A percentile compares a stretch with the other conserved stretches of the same genome.
Conservation (phyloP, 2,797 vertebrate species). For the Tiaroga cobitis region DNA sequence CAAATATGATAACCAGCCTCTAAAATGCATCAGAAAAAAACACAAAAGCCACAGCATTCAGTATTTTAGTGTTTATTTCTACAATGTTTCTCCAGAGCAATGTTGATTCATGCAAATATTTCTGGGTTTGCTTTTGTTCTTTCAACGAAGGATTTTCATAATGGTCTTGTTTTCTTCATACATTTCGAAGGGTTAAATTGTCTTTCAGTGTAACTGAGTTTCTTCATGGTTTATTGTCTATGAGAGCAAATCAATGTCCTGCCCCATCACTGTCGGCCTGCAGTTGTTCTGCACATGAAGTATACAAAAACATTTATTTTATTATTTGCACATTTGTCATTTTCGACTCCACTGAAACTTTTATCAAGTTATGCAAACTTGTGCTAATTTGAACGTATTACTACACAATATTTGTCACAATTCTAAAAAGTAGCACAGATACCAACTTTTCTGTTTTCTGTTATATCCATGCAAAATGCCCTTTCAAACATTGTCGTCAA, state of each 20-base stretch:
- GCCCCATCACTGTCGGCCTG: not conserved
- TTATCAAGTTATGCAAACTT: slow-evolving; percentile 50
- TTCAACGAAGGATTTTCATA: not conserved
- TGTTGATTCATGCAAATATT: slow-evolving; percentile 72
- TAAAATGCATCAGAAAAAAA: not conserved
- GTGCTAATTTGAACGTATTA: slow-evolving; percentile 59
- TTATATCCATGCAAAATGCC: slow-evolving; percentile 51
- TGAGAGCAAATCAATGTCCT: not conserved
- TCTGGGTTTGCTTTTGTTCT: slow-evolving; percentile 49
- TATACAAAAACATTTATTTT: slow-evolving; percentile 17
- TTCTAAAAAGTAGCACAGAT: slow-evolving; percentile 50
- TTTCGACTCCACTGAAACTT: slow-evolving; percentile 37
- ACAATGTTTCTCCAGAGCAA: slow-evolving; percentile 68
- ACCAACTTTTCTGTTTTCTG: slow-evolving; percentile 44
- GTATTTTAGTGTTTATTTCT: slow-evolving; percentile 71
- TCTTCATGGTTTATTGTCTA: not conserved
- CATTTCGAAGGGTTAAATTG: slow-evolving; percentile 4
- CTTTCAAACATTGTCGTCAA: not conserved
- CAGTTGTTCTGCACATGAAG: slow-evolving; percentile 35
- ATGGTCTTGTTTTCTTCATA: slow-evolving; percentile 25
- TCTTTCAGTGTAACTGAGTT: not conserved
- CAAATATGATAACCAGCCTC: not conserved
- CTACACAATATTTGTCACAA: slow-evolving; percentile 56
- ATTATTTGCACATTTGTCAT: slow-evolving; percentile 7
- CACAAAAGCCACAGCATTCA: slow-evolving; percentile 39